A percentile compares a stretch with the other conserved stretches of the same genome.
These are phyloP conservation scores for Agriopis leucophaearia DNA, from an alignment of 2,888 invertebrate genomes.

Conservation along the genomic window DNA sequence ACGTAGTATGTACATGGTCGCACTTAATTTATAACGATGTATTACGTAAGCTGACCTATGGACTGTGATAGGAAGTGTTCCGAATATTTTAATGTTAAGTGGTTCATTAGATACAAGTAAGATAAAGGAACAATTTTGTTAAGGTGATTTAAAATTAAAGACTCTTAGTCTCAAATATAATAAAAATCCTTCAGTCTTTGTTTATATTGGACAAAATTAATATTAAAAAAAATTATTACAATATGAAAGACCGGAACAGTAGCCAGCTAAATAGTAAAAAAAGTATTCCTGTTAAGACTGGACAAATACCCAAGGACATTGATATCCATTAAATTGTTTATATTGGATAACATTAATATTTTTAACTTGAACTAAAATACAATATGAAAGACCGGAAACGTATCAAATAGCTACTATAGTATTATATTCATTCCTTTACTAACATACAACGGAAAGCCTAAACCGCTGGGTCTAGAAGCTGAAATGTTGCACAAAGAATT, in stretches of 20 bases:
- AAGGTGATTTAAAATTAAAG: neutral
- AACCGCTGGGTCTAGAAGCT: too few relatives aligned
- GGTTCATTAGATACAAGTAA: neutral
- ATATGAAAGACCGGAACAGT: neutral
- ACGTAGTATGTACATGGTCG: neutral
- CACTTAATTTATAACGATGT: neutral
- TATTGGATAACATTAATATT: too few relatives aligned
- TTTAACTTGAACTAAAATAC: too few relatives aligned
- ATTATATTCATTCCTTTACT: too few relatives aligned
- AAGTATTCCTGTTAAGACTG: too few relatives aligned
- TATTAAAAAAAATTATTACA: neutral
- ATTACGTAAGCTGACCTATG: constrained; percentile 19
- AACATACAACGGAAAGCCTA: too few relatives aligned
- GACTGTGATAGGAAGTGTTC: constrained; percentile 14
- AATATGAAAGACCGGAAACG: too few relatives aligned
- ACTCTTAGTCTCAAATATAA: neutral
- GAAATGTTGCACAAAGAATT: too few relatives aligned
- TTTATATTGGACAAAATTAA: neutral
- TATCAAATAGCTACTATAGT: too few relatives aligned
- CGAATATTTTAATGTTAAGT: neutral
- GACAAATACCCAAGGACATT: too few relatives aligned
- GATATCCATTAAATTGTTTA: too few relatives aligned
- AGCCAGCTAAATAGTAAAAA: too few relatives aligned
- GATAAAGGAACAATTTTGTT: neutral
- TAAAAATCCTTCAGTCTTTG: neutral